These are phyloP conservation scores for Aramus guarauna DNA, from an alignment of 2,113 vertebrate species.

Conservation along the genomic window DNA sequence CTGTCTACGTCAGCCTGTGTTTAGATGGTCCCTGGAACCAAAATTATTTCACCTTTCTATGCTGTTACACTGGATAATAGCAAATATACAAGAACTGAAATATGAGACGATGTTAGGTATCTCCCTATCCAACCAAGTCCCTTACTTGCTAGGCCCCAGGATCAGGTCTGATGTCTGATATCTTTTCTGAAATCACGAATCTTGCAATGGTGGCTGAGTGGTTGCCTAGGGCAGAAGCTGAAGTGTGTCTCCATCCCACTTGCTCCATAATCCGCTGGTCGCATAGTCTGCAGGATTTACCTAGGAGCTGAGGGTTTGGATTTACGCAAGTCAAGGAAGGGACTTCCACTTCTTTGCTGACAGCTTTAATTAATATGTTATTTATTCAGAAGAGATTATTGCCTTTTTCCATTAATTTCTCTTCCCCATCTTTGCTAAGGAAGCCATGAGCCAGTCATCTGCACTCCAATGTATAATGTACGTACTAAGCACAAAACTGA, in stretches of 20 bases:
- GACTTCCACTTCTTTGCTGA: neutral
- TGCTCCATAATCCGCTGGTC: neutral
- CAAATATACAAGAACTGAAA: neutral
- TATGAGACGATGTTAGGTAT: neutral
- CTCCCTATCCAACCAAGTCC: neutral
- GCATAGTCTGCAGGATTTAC: neutral
- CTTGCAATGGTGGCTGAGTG: neutral
- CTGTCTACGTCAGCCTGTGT: neutral
- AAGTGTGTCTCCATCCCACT: neutral
- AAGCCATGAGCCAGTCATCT: neutral
- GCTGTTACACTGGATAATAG: neutral
- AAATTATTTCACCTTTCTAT: neutral
- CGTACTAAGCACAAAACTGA: neutral
- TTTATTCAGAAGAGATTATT: neutral
- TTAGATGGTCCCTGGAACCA: neutral
- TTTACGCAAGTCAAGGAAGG: accelerated
- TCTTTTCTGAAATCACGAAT: neutral
- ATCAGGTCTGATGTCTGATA: neutral
- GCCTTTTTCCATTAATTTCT: neutral
- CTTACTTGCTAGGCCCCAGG: neutral
- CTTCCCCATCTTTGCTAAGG: neutral
- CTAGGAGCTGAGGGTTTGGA: neutral
- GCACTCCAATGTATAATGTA: neutral
- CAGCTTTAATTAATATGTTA: neutral
- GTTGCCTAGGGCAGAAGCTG: neutral